Evolutionary conservation across 2,113 vertebrate genomes (phyloP).

Genomic region (Oryzias melastigma): DNA sequence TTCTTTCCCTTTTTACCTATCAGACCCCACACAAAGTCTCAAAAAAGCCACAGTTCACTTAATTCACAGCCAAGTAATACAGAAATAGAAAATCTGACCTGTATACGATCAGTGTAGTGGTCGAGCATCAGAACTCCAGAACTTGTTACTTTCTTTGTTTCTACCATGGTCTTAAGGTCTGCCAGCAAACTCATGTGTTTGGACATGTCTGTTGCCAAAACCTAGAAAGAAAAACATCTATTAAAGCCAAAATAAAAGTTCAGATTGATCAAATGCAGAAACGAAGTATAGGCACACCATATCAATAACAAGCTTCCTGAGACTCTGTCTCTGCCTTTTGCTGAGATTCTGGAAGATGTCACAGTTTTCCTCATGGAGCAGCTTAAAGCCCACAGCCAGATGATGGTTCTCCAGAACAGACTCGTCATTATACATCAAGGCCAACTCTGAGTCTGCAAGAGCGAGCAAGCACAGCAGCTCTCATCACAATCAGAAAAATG

Average conservation of each 20-base stretch:
- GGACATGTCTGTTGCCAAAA: slow-evolving; percentile 95
- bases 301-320: slow-evolving; percentile 94
- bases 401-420: slow-evolving; percentile 95
- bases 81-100: slow-evolving; percentile 74
- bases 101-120: slow-evolving; percentile 92
- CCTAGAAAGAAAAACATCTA: slow-evolving; percentile 65
- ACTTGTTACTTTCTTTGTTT: slow-evolving; percentile 95
- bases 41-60: not conserved
- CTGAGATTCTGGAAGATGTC: slow-evolving; percentile 94
- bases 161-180: slow-evolving; percentile 95
- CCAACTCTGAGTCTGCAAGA: slow-evolving; percentile 88
- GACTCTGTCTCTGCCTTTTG: slow-evolving; percentile 88
- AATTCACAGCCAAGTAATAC: slow-evolving; percentile 2
- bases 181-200: slow-evolving; percentile 95
- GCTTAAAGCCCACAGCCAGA: slow-evolving; percentile 92
- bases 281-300: slow-evolving; percentile 75
- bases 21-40: not conserved
- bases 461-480: not conserved
- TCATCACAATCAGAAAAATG: not conserved
- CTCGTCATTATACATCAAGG: slow-evolving; percentile 95
- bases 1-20: not conserved
- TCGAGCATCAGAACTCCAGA: slow-evolving; percentile 91
- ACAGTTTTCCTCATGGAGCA: slow-evolving; percentile 93
- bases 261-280: not conserved
- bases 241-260: not conserved